Evolutionary conservation across 2,888 invertebrate species (phyloP).

Genomic region (Drosophila nr. perissopoda): DNA sequence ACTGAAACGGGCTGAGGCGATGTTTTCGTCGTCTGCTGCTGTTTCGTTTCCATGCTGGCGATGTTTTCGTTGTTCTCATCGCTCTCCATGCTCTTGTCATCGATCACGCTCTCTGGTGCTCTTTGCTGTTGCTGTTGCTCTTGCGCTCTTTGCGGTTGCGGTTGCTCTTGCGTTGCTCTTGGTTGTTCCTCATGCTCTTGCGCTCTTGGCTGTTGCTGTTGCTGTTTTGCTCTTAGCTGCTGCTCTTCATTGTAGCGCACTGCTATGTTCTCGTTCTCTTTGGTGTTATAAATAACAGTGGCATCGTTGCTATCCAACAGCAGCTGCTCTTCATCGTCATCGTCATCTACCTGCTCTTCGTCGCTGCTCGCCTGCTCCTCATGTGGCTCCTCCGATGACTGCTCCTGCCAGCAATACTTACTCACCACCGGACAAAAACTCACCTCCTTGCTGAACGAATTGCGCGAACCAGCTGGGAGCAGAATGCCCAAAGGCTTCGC

Average conservation of each 20-base stretch:
- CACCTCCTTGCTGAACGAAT: constrained; percentile 87
- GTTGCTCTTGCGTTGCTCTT: constrained; percentile 18
- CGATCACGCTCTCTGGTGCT: constrained; percentile 27
- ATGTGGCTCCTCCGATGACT: constrained; percentile 85
- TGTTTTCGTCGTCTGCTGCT: constrained; percentile 28
- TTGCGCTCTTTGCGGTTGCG: constrained; percentile 14
- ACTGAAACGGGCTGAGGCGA: constrained; percentile 43
- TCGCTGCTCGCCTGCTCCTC: constrained; percentile 48
- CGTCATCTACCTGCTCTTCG: constrained; percentile 40
- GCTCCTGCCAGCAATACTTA: constrained; percentile 91
- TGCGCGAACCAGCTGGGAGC: constrained; percentile 80
- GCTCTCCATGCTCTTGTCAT: constrained; percentile 45
- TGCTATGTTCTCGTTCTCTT: constrained; percentile 81
- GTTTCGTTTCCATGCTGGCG: constrained; percentile 37
- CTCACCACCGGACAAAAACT: constrained; percentile 92
- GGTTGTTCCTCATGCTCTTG: constrained; percentile 5
- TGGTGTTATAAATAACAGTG: constrained; percentile 79
- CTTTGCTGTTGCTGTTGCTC: constrained; percentile 9
- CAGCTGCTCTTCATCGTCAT: constrained; percentile 58
- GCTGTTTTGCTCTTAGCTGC: constrained; percentile 28
- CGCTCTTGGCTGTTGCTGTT: constrained; percentile 25
- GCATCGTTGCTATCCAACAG: constrained; percentile 78
- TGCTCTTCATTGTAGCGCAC: constrained; percentile 60
- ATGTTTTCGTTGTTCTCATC: constrained; percentile 58
- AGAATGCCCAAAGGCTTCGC: constrained; percentile 85